Evolutionary conservation across 2,797 vertebrate genomes (phyloP).

Genomic region (Xiphorhynchus erythropygius): DNA sequence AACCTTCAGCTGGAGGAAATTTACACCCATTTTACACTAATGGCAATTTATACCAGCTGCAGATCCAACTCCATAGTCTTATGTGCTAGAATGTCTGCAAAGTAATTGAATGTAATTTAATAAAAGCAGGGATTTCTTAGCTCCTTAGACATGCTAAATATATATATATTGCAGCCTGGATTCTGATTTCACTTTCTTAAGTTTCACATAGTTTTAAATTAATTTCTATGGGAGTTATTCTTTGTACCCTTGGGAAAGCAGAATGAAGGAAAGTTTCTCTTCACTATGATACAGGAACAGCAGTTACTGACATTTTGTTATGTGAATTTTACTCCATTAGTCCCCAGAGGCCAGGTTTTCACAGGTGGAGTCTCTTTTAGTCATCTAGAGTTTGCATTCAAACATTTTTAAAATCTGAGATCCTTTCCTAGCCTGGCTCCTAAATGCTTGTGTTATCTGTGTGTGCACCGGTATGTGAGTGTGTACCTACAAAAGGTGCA

Average conservation of each 20-base stretch:
- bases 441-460: not conserved
- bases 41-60: conserved; percentile 60
- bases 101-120: conserved; percentile 44
- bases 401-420: not conserved
- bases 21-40: conserved; percentile 60
- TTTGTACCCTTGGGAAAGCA: not conserved
- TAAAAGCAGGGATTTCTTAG: conserved; percentile 37
- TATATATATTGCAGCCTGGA: not conserved
- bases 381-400: not conserved
- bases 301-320: not conserved
- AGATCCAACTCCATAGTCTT: not conserved
- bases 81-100: not conserved
- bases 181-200: conserved; percentile 18
- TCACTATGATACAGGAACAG: not conserved
- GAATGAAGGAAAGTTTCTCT: not conserved
- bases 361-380: not conserved
- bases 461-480: fast-evolving
- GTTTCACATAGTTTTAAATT: conserved; percentile 17
- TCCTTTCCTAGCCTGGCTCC: not conserved
- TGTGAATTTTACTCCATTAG: not conserved
- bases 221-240: not conserved
- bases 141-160: not conserved
- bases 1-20: conserved; percentile 61
- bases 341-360: not conserved
- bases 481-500: fast-evolving